phyloP scores from a whole-genome alignment of 1,140 invertebrate species.

The Bombus soroeensis region DNA sequence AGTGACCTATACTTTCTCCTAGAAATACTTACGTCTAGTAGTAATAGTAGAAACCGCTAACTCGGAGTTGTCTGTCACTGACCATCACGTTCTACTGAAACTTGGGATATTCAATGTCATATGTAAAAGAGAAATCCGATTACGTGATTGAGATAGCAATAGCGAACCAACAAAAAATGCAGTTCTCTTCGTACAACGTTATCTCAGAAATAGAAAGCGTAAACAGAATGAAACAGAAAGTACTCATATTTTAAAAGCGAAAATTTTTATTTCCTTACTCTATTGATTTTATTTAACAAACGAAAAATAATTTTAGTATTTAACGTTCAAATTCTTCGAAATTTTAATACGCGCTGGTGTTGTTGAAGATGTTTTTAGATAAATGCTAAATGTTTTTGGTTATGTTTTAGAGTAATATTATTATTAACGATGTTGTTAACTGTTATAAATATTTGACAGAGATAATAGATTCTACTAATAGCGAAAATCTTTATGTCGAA shows the following conservation, averaged over 20 bases:
- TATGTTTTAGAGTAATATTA: background rate
- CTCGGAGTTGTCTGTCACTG: background rate
- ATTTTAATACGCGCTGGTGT: background rate
- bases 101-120: background rate
- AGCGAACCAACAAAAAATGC: background rate
- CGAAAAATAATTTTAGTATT: background rate
- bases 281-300: background rate
- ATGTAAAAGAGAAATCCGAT: background rate
- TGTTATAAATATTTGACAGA: background rate
- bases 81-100: background rate
- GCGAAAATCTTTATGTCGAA: background rate
- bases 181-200: background rate
- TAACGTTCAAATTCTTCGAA: background rate
- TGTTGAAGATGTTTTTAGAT: background rate
- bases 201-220: background rate
- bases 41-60: background rate
- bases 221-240: background rate
- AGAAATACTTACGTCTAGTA: background rate
- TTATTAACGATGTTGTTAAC: background rate
- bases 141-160: background rate
- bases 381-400: background rate
- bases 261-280: background rate
- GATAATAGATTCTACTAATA: background rate
- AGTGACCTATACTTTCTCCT: background rate
- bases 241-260: background rate